Percentiles rank a stretch among this genome's conserved stretches.
These are phyloP conservation scores for Trissonchulus latispiculum DNA, from an alignment of 2,888 invertebrate genomes.

Conservation along the genomic window DNA sequence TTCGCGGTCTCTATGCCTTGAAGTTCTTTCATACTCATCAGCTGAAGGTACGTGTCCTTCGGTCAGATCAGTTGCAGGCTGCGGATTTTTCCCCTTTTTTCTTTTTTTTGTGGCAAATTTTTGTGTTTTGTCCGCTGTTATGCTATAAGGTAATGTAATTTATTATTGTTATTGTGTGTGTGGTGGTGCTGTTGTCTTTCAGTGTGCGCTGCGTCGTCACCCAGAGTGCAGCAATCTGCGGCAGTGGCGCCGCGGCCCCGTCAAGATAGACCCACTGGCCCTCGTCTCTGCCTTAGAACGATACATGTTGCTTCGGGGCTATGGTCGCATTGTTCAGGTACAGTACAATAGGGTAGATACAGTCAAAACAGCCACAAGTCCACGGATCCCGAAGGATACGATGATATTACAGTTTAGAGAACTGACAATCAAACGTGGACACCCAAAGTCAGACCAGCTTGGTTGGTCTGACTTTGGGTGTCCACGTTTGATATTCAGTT, in stretches of 20 bases:
- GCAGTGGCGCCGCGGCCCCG: constrained; percentile 97
- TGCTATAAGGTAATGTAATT: too few species aligned
- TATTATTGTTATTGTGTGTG: too few species aligned
- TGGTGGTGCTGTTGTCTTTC: background rate
- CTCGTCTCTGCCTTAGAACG: constrained; percentile 94
- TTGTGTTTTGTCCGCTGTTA: too few species aligned
- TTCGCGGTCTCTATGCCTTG: constrained; percentile 49
- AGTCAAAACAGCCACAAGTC: too few species aligned
- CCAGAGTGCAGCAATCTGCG: constrained; percentile 83
- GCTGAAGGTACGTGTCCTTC: constrained; percentile 67
- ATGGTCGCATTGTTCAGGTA: constrained; percentile 53
- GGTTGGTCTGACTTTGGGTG: too few species aligned
- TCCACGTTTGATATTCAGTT: too few species aligned
- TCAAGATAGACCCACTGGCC: constrained; percentile 94
- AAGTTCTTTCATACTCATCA: constrained; percentile 99
- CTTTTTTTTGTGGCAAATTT: background rate
- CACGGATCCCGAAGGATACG: too few species aligned
- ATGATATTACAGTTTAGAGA: too few species aligned
- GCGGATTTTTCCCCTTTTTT: background rate
- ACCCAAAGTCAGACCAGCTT: too few species aligned
- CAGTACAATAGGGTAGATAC: too few species aligned
- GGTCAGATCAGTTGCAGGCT: too few species aligned
- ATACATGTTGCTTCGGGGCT: constrained; percentile 84
- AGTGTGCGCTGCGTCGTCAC: constrained; percentile 95
- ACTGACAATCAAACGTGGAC: too few species aligned